Evolutionary conservation across 2,113 vertebrate genomes (phyloP), one percentile per base, ranked within the genome.

Genomic region (Callipepla californica): DNA sequence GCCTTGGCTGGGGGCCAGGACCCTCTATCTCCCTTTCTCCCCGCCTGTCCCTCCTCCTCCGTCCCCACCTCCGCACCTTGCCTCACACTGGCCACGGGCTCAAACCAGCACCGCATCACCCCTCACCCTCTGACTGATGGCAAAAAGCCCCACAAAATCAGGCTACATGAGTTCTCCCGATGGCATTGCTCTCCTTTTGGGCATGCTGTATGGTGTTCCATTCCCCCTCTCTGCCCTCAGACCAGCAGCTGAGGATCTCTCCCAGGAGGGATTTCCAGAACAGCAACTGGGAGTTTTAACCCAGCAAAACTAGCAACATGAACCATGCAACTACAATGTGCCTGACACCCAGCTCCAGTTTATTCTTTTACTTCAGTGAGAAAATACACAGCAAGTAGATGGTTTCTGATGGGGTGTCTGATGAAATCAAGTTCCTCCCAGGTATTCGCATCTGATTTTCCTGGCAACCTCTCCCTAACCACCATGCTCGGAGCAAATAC

Each of bases 1-100:
- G 89, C 83, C 81, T 97, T 97, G 97, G 97, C 91, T 66, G 48
- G 26, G 63, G 45, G 89, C 96, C 97, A 97, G 88, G 88, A 76
- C 92, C 80, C 91, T 91, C 81, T 96, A 90, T 95, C 89, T 93
- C 65, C 93, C 86, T 92, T 80, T 93, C 85, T 80, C 69, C 19
- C 51, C 30, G 59, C 53, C 69, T 94, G 7, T 5, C 53, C 51
- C 65, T 90, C 92, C 70, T 73, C 74, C 40, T 83, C 75, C 65
- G 6, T 74, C 25, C 51, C 48, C 47, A 69, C 66, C 66, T 91
- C 23, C 38, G 25, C 73, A 22, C 67, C 82, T 86, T 74, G 70
- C 82, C 80, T 26, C 61, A 72, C 86, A 87, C 36, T 47, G 72
- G 38, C 90, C 53, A 72, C 57, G 8, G 17, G 50, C 67, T 90